Percentiles rank a stretch among this genome's conserved stretches.
These are phyloP conservation scores for Oryzias dopingdopingensis DNA, from an alignment of 2,797 vertebrate species.

Conservation along the genomic window DNA sequence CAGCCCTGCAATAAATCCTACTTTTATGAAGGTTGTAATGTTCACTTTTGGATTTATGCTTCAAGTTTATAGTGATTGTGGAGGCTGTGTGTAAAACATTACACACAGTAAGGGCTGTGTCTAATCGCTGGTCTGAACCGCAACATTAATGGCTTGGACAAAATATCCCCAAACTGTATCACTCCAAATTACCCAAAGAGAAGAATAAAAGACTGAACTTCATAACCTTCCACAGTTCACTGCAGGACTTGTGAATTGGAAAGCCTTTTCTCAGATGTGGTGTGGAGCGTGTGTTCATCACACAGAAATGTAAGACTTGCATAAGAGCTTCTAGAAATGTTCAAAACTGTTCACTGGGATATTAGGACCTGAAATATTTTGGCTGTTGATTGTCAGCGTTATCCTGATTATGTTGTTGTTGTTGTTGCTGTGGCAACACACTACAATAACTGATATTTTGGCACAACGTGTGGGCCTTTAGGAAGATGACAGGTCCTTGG, in stretches of 20 bases:
- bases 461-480: no score
- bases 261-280: background rate
- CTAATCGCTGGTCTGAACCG: background rate
- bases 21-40: slow-evolving; percentile 26
- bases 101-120: background rate
- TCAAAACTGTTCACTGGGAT: no score
- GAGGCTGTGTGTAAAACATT: slow-evolving; percentile 6
- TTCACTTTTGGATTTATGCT: slow-evolving; percentile 33
- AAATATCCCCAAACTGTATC: slow-evolving; percentile 1
- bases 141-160: slow-evolving; percentile 3
- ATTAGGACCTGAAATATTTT: no score
- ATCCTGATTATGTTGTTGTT: no score
- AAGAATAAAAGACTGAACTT: background rate
- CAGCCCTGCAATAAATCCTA: slow-evolving; percentile 15
- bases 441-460: no score
- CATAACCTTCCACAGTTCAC: background rate
- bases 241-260: background rate
- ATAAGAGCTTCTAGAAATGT: no score
- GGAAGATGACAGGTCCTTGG: no score
- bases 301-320: no score
- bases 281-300: no score
- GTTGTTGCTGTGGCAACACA: no score
- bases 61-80: slow-evolving; percentile 8
- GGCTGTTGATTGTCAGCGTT: no score
- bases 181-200: background rate